Evolutionary conservation across 2,797 vertebrate genomes (phyloP).

Genomic region (Pantherophis alleghaniensis): DNA sequence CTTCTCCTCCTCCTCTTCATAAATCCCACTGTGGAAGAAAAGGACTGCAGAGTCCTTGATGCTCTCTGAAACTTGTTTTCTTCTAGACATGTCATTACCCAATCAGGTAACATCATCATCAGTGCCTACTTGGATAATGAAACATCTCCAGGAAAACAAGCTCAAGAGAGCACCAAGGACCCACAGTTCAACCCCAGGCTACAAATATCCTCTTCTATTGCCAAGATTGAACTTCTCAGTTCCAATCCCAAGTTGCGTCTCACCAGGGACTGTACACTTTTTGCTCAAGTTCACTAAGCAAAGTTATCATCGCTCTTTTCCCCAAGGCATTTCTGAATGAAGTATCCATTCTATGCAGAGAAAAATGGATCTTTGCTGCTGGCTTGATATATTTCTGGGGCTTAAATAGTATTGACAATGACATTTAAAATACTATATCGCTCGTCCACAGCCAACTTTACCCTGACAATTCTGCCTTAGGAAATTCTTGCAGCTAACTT

Average conservation of each 20-base stretch:
- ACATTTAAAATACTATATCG: slow-evolving; percentile 28
- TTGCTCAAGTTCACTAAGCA: accelerated
- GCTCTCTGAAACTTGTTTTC: neutral
- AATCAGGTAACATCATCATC: neutral
- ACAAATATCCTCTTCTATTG: neutral
- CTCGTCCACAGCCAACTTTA: slow-evolving; percentile 10
- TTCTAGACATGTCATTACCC: neutral
- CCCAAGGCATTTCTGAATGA: neutral
- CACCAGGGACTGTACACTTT: accelerated
- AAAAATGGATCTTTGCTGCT: neutral
- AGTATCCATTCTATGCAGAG: neutral
- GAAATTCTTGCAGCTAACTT: slow-evolving; percentile 3
- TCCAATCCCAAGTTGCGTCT: neutral
- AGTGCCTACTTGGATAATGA: neutral
- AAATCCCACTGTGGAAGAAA: too few relatives aligned
- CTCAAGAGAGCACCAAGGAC: neutral
- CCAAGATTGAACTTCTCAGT: neutral
- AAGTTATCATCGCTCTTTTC: accelerated
- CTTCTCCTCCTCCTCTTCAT: too few relatives aligned
- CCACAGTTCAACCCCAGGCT: neutral
- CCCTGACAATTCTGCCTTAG: neutral
- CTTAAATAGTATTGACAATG: slow-evolving; percentile 33
- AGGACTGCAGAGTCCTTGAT: neutral
- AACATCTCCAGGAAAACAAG: neutral
- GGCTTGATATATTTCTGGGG: neutral